Base-by-base conservation (phyloP, 2,797 vertebrate species). In the Falco cherrug region DNA sequence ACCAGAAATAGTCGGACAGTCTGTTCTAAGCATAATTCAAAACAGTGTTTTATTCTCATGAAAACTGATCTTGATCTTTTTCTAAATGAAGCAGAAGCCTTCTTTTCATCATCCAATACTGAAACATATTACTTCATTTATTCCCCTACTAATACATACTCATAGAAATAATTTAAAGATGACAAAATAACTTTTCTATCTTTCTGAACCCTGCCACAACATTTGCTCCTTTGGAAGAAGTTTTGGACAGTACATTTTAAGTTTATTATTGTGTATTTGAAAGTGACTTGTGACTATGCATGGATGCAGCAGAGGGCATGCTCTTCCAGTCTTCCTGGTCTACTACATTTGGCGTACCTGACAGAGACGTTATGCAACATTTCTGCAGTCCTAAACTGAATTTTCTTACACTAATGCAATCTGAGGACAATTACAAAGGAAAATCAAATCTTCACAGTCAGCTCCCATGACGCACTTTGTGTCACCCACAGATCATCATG, bases 11-110 rank as follows among this genome's bases (percentile, higher is more conserved):
- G 92, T 85, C 82, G 39, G 90, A 90, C 90, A 96, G 95, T 96
- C 92, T 97, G 95, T 96, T 94, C 95, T 97, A 84, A 96, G 94
- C 61, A 86, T 96, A 97, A 97, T 95, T 97, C 93, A 97, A 96
- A 97, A 86, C 95, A 96, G 89, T 81, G 61, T 88, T 94, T 93
- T 93, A 93, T 91, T 97, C 73, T 91, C 89, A 68, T 89, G 94
- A 95, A 95, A 95, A 97, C 65, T 67, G 76, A 96, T 95, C 88
- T 89, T 75, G 86, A 95, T 92, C 70, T 96, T 92, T 89, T 75
- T 69, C 39, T 94, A 96, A 96, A 82, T 68, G 45, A 94, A 95
- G 86, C 57, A 92, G 89, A 95, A 89, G 84, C 57, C 47, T 65
- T 65, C 75, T 93, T 94, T 95, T 93, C 86, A 95, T 85, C 90